phyloP scores from a whole-genome alignment of 2,113 vertebrate genomes.

The Rousettus leschenaultii region DNA sequence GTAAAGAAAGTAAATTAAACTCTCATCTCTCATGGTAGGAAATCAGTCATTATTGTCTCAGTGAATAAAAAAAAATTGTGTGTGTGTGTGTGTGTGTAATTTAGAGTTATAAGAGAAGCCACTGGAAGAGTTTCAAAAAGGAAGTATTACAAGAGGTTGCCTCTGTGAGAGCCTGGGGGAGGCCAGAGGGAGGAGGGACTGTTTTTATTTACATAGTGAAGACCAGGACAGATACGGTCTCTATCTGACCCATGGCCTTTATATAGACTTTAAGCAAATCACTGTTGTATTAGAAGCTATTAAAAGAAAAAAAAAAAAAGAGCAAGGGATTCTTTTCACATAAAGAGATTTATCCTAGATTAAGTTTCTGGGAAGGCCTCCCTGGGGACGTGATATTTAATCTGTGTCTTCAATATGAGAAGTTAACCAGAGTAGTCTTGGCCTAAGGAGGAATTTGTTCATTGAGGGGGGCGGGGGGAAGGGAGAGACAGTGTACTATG shows the following conservation, averaged over 20 bases:
- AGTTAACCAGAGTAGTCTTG: neutral
- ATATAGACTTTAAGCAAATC: neutral
- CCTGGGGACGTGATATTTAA: neutral
- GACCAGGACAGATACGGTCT: neutral
- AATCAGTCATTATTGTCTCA: neutral
- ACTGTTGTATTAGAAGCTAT: neutral
- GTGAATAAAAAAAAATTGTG: neutral
- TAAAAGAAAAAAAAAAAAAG: neutral
- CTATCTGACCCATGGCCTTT: too few relatives aligned
- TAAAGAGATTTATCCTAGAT: neutral
- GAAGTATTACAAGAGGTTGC: neutral
- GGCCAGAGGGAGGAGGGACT: too few relatives aligned
- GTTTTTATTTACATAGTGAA: neutral
- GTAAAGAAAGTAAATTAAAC: neutral
- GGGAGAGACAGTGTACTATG: neutral
- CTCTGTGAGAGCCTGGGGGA: neutral
- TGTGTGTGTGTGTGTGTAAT: too few relatives aligned
- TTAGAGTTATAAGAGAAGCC: neutral
- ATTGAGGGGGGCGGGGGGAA: neutral
- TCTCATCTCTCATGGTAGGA: neutral
- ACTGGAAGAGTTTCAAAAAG: neutral
- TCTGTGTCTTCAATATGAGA: neutral
- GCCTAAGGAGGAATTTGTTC: neutral
- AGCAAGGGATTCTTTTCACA: neutral
- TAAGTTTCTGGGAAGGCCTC: neutral